A percentile compares a stretch with the other conserved stretches of the same genome.
Conservation (phyloP, 2,797 vertebrate genomes). For the Macropus fuliginosus region DNA sequence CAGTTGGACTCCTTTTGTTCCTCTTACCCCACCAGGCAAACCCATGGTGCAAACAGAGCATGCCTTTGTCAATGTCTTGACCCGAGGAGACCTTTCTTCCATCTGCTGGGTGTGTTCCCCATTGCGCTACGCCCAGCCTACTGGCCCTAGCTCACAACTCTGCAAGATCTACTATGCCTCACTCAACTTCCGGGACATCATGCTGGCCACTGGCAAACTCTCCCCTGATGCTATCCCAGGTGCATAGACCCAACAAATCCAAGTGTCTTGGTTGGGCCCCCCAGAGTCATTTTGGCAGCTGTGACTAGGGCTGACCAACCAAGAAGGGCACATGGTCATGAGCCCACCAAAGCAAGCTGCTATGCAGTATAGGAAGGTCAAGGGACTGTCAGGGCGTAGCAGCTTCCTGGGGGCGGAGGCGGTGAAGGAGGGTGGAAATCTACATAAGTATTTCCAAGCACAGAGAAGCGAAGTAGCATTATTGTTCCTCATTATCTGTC, state of each 20-base stretch:
- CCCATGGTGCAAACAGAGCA: constrained; percentile 89
- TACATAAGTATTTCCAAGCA: neutral
- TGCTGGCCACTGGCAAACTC: constrained; percentile 97
- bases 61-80: constrained; percentile 94
- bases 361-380: neutral
- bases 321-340: neutral
- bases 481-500: neutral
- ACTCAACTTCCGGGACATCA: constrained; percentile 97
- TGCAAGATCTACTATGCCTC: constrained; percentile 94
- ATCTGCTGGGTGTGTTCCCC: constrained; percentile 95
- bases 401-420: no score
- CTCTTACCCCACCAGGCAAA: constrained; percentile 82
- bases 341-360: neutral
- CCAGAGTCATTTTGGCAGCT: neutral
- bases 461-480: neutral
- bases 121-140: constrained; percentile 84
- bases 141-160: constrained; percentile 83
- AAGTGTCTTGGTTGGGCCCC: neutral
- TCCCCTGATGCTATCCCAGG: constrained; percentile 97
- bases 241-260: constrained; percentile 70
- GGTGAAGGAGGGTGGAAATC: neutral
- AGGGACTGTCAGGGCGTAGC: neutral
- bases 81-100: constrained; percentile 95
- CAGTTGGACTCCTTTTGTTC: neutral
- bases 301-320: neutral